Conservation (phyloP, 2,113 vertebrate species). For the Cricetomys ansorgei region DNA sequence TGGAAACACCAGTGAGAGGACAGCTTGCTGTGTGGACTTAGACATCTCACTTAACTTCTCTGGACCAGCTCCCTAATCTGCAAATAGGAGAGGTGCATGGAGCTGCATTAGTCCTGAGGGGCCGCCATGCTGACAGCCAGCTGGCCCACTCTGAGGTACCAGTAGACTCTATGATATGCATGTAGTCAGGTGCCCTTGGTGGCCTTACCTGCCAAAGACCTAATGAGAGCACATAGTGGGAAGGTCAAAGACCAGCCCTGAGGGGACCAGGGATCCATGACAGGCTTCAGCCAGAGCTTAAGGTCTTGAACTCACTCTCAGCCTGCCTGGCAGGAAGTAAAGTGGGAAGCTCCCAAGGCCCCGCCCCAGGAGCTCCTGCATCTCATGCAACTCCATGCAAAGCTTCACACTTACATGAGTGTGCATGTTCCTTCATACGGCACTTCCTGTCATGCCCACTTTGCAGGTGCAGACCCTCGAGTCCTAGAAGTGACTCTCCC, state of each 20-base stretch:
- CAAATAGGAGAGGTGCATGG: neutral
- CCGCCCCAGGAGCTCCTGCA: neutral
- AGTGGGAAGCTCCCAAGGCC: fast-evolving
- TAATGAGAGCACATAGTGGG: too few relatives aligned
- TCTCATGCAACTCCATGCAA: neutral
- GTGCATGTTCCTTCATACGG: neutral
- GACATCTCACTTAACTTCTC: neutral
- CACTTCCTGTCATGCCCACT: neutral
- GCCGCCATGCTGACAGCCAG: too few relatives aligned
- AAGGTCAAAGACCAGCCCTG: neutral
- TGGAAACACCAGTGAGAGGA: too few relatives aligned
- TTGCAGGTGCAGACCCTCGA: neutral
- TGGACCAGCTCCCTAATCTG: neutral
- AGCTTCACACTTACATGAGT: fast-evolving
- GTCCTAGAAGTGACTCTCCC: neutral
- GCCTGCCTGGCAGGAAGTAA: neutral
- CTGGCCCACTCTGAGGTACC: neutral
- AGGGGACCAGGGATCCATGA: neutral
- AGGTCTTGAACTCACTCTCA: neutral
- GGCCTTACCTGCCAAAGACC: neutral
- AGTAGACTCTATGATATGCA: neutral
- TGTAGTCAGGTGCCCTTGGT: neutral
- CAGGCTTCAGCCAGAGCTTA: neutral
- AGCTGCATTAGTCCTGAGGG: neutral
- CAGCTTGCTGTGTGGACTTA: neutral